These are phyloP conservation scores for Rhizoglyphus robini DNA, from an alignment of 1,140 invertebrate genomes.

Conservation along the genomic window DNA sequence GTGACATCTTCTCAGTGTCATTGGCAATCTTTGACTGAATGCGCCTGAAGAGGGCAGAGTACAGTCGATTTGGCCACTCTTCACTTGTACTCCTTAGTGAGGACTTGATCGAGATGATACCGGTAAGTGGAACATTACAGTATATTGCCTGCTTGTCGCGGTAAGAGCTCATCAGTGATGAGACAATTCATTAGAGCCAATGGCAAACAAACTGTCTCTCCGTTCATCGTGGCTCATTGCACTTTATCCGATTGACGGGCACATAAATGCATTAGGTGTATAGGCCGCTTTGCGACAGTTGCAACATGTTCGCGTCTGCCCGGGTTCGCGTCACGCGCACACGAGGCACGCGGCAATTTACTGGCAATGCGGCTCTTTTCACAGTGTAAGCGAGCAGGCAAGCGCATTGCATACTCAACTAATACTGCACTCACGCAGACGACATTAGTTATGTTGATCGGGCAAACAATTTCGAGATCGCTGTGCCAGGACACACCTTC, in stretches of 20 bases:
- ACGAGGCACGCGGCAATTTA: neutral
- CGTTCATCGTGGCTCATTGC: neutral
- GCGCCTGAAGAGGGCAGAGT: too few relatives aligned
- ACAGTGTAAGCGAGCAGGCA: neutral
- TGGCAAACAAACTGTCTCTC: neutral
- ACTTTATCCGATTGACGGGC: constrained; percentile 2
- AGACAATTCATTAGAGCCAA: constrained; percentile 3
- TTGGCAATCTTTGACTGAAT: too few relatives aligned
- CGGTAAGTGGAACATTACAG: constrained; percentile 1
- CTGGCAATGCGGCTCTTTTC: neutral
- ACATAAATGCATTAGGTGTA: neutral
- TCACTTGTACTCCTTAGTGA: too few relatives aligned
- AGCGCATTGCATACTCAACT: too few relatives aligned
- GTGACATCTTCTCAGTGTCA: too few relatives aligned
- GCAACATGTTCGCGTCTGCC: too few relatives aligned
- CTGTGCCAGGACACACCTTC: neutral
- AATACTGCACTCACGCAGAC: too few relatives aligned
- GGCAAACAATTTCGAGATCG: neutral
- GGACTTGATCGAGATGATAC: too few relatives aligned
- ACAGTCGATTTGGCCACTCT: too few relatives aligned
- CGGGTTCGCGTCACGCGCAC: too few relatives aligned
- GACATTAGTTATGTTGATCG: neutral
- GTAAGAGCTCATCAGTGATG: neutral
- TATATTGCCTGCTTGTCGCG: constrained; percentile 3
- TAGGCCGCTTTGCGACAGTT: neutral